phyloP scores from a whole-genome alignment of 2,797 vertebrate species.

The Microtus agrestis region DNA sequence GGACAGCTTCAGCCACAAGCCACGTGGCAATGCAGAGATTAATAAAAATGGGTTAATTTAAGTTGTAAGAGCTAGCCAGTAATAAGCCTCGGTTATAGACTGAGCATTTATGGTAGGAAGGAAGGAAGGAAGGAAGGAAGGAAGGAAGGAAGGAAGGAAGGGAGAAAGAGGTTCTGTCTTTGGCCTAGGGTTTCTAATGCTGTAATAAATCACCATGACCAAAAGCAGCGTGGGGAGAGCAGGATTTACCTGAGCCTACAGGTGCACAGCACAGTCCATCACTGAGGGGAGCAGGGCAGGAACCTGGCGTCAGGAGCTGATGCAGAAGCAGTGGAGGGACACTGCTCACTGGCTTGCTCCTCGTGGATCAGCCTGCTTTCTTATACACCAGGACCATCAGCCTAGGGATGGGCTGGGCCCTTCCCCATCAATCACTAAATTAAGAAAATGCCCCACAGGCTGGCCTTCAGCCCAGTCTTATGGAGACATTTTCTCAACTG shows the following conservation, averaged over 20 bases:
- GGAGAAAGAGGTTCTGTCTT: background rate
- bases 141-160: too few relatives aligned
- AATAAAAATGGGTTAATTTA: too few relatives aligned
- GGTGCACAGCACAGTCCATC: background rate
- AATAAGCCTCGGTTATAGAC: too few relatives aligned
- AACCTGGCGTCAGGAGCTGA: background rate
- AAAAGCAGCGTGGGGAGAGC: background rate
- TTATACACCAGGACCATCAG: background rate
- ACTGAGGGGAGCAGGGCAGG: background rate
- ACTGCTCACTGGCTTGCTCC: background rate
- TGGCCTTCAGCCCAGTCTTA: too few relatives aligned
- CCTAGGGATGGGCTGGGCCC: too few relatives aligned
- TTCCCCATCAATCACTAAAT: background rate
- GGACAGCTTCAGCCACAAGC: too few relatives aligned
- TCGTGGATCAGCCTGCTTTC: background rate
- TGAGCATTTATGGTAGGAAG: too few relatives aligned
- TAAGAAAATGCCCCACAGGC: background rate
- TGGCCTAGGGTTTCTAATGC: background rate
- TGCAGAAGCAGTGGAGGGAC: background rate
- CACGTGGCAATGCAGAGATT: too few relatives aligned
- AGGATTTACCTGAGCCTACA: background rate
- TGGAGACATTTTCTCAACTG: background rate
- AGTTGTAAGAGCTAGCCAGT: too few relatives aligned
- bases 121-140: too few relatives aligned
- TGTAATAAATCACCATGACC: background rate